Conservation (phyloP, 2,888 invertebrate genomes). For the Dorcus hopei region DNA sequence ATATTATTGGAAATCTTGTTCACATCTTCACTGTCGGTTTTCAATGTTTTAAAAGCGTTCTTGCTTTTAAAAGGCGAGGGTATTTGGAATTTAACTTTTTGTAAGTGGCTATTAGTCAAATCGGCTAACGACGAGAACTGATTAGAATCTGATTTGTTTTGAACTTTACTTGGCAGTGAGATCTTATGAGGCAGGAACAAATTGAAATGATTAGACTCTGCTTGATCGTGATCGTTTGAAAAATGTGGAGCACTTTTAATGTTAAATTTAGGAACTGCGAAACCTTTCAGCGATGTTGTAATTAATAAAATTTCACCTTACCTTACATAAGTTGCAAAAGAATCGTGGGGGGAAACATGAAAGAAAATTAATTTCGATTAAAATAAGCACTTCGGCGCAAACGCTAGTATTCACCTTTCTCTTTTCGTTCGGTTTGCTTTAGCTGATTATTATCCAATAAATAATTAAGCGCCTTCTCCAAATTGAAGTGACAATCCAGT, state of each 20-base stretch:
- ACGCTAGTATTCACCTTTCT: conserved; percentile 44
- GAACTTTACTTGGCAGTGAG: neutral
- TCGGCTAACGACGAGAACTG: conserved; percentile 25
- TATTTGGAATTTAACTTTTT: conserved; percentile 4
- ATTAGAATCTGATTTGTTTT: conserved; percentile 12
- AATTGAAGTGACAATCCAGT: conserved; percentile 69
- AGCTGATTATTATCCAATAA: conserved; percentile 47
- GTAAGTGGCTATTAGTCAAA: conserved; percentile 26
- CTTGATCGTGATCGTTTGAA: no score
- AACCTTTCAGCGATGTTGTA: conserved; percentile 20
- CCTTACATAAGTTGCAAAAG: conserved; percentile 48
- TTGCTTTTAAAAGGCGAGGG: neutral
- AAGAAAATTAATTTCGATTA: conserved; percentile 27
- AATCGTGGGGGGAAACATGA: conserved; percentile 34
- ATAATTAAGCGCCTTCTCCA: conserved; percentile 69
- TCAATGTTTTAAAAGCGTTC: neutral
- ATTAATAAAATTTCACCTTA: conserved; percentile 45
- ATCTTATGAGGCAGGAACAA: no score
- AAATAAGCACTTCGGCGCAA: neutral
- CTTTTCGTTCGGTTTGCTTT: conserved; percentile 28
- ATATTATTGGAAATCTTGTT: conserved; percentile 25
- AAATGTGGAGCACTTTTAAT: neutral
- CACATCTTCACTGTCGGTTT: conserved; percentile 6
- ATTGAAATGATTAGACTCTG: no score
- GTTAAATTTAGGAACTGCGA: conserved; percentile 31